A percentile compares a stretch with the other conserved stretches of the same genome.
These are phyloP conservation scores for Nerophis lumbriciformis DNA, from an alignment of 2,113 vertebrate genomes.

Conservation along the genomic window DNA sequence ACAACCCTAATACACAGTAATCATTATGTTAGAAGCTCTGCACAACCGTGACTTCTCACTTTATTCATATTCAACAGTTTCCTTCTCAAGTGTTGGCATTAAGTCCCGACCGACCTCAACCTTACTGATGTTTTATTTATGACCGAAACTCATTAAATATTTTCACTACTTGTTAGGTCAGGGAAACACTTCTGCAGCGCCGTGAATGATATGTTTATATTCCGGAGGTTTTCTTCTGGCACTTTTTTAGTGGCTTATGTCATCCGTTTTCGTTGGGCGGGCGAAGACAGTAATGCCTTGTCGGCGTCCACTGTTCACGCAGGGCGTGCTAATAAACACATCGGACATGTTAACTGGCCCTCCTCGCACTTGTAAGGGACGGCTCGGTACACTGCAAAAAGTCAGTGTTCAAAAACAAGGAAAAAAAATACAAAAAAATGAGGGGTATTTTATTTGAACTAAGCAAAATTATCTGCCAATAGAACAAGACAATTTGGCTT, in stretches of 20 bases:
- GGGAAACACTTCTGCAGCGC: slow-evolving; percentile 2
- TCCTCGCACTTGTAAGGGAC: slow-evolving; percentile 51
- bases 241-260: slow-evolving; percentile 4
- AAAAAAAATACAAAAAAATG: too few relatives aligned
- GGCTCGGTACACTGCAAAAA: too few relatives aligned
- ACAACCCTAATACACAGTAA: not conserved
- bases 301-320: slow-evolving; percentile 27
- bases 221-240: slow-evolving; percentile 9
- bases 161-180: slow-evolving; percentile 21
- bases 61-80: slow-evolving; percentile 7
- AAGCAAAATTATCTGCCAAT: too few relatives aligned
- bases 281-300: slow-evolving; percentile 39
- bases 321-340: slow-evolving; percentile 56
- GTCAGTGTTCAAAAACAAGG: too few relatives aligned
- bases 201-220: not conserved
- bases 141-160: slow-evolving; percentile 20
- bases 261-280: slow-evolving; percentile 18
- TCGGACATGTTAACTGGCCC: slow-evolving; percentile 58
- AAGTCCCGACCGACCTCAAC: slow-evolving; percentile 16
- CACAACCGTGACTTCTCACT: slow-evolving; percentile 5
- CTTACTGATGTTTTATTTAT: slow-evolving; percentile 5
- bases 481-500: too few relatives aligned
- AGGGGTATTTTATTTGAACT: too few relatives aligned
- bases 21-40: not conserved
- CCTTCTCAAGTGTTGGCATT: not conserved